Base-by-base conservation (phyloP, 92 coral and sea anemone genomes). In the Zoanthus sociatus region DNA sequence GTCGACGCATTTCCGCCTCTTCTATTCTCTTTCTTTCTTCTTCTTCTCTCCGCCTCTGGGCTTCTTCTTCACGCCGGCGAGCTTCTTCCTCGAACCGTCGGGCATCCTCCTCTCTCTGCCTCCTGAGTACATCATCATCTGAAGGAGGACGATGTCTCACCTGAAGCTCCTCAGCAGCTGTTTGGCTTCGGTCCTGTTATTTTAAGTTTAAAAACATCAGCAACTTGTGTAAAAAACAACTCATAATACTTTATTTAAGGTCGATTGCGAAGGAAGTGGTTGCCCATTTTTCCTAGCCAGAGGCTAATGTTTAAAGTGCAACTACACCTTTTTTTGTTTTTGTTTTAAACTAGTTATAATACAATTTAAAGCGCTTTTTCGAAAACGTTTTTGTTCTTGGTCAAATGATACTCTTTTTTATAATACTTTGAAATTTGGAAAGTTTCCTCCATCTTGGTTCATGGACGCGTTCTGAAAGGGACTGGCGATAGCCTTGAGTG, bases 141-240 rank as follows among this genome's bases (percentile, higher is more conserved):
- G 98, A 92, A n/a, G 98, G 98, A 1, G 98, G 92, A 15, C 81
- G 90, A 14, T 90, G 91, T 75, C 87, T 83, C 64, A 94, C 91
- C 4, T 91, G 92, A 15, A 87, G 87, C 87, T 91, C 94, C 55
- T 91, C 98, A 7, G 95, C 92, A 0, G 94, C 95, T 18, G 90
- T 84, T 66, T 94, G 90, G 56, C 82, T 76, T 7, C 91, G 82
- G 21, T 78, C 92, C 92, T 89, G 88, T 8, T 45, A n/a, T 17
- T 1, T 47, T 4, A 21, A 33, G 10, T 21, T 20, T 32, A 46
- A 13, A 2, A 30, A 58, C 17, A 13, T 17, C 6, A 37, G 26
- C 33, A 84, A 37, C 32, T 11, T 58, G 17, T 81, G 20, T n/a
- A 4, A 31, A 32, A 47, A 16, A 16, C 50, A 7, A 8, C 7